Base-by-base conservation (phyloP, 2,797 vertebrate species). In the Hafferia zeledoni region DNA sequence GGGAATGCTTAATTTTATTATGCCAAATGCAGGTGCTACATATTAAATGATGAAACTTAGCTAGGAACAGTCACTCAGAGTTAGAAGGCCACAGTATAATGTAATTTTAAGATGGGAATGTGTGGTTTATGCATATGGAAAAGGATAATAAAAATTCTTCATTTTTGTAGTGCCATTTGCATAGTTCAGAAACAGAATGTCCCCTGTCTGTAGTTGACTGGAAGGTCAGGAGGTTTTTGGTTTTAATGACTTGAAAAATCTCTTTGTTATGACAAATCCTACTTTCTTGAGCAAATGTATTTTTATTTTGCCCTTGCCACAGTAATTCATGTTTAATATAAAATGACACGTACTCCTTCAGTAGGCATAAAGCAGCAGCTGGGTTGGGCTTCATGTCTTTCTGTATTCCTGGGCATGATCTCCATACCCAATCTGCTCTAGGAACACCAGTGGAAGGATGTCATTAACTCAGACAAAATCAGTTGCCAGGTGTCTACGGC, bases 1-100 rank as follows among this genome's bases (percentile, higher is more conserved):
- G 85, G 85, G 95, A 97, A 96, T 96, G 63, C 70, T 96, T 97
- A 94, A 97, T 96, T 96, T 96, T 88, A 70, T 96, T 90, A 92
- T 94, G 91, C 87, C 85, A 88, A 86, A 69, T 95, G 80, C 67
- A 90, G 87, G 80, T 93, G 87, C 41, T 93, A 72, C 74, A 57
- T 83, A 86, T 86, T 88, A 96, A 83, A 33, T 79, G 59, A 79
- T 82, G 75, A 87, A 90, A 89, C 85, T 89, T 61, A 59, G 86
- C 90, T 94, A 49, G 67, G 70, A 91, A 79, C 87, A 92, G 87
- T 93, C 89, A 90, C 69, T 94, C 55, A 33, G 91, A 95, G 92
- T 89, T 89, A 78, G 94, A 89, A 94, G 91, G 93, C 87, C 89
- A 91, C 13, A 31, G 74, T 53, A 61, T 74, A 96, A 88, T 39